Evolutionary conservation across 1,140 invertebrate genomes (phyloP), one percentile per base, ranked within the genome.

Genomic region (Cardiocondyla obscurior): DNA sequence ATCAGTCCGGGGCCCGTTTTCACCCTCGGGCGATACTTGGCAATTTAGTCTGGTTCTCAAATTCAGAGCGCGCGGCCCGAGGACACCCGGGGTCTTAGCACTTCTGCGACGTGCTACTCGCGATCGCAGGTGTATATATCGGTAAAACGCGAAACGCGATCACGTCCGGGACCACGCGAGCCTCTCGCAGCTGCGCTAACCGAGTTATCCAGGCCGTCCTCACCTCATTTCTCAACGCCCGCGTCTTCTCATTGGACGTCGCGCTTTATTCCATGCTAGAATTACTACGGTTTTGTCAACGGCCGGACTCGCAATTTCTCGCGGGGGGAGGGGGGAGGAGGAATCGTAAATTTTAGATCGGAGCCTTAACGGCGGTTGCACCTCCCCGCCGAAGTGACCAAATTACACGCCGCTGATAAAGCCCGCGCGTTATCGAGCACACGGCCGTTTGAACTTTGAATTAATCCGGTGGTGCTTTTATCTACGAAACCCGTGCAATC

Each of bases 121-220:
- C n/a, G 53, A 62, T 76, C 25, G 72, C 72, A 28, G 12, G 19
- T 30, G 36, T 33, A 33, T 51, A 12, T 4, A 19, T n/a, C 16
- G 33, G 44, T 46, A 25, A n/a, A 8, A 7, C 22, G 49, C 49
- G 74, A 79, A 51, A 53, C 42, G 42, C 67, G 51, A 67, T 79
- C 62, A 67, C 16, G 28, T 60, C 53, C 55, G 39, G 58, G 62
- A 67, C 74, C 62, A 53, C 42, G 44, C 62, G n/a, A n/a, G n/a
- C n/a, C 33, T 33, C 62, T 30, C 46, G 62, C 46, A 69, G 62
- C 60, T 69, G 62, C n/a, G n/a, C 30, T 51, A 53, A 49, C 44
- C 73, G 60, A 79, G 62, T 79, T 79, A 69, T 53, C 22, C 46
- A 28, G 7, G 7, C 64, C 62, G 74, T 79, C 46, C 74, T 79